Evolutionary conservation across 2,888 invertebrate genomes (phyloP).

Genomic region (Megalurothrips usitatus): DNA sequence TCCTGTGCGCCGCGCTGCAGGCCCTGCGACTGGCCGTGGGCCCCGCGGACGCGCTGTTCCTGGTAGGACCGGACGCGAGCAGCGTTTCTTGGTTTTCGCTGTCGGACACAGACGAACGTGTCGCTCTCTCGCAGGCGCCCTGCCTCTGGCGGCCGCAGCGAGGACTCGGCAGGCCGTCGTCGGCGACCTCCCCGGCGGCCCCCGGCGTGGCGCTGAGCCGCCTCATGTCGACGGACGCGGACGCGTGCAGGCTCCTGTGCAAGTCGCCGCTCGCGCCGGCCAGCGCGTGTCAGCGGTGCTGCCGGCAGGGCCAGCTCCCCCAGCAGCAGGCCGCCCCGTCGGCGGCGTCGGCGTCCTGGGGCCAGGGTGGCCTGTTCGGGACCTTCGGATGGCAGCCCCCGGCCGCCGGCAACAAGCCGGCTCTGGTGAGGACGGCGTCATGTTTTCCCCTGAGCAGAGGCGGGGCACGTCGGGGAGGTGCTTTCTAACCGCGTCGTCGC

Average conservation of each 20-base stretch:
- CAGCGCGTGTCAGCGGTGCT: not conserved
- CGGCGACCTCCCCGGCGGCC: not conserved
- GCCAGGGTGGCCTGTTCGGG: not conserved
- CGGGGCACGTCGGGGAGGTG: not conserved
- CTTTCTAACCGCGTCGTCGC: not conserved
- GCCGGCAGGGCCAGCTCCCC: not conserved
- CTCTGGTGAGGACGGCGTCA: not conserved
- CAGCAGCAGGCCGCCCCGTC: not conserved
- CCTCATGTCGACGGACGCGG: not conserved
- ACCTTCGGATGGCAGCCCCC: not conserved
- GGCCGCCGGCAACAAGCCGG: not conserved
- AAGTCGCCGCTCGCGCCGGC: not conserved
- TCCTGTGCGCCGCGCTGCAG: too few relatives aligned
- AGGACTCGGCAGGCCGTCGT: not conserved
- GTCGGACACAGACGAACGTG: not conserved
- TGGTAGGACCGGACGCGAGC: too few relatives aligned
- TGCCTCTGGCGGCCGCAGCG: not conserved
- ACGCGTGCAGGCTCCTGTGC: slow-evolving; percentile 1
- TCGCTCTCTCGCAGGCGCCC: not conserved
- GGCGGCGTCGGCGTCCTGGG: not conserved
- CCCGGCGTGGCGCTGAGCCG: not conserved
- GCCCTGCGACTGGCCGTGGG: too few relatives aligned
- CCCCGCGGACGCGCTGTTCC: too few relatives aligned
- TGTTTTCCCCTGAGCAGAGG: too few relatives aligned
- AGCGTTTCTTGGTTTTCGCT: too few relatives aligned